Base-by-base conservation (phyloP, 2,888 invertebrate species). In the Caenorhabditis uteleia region DNA sequence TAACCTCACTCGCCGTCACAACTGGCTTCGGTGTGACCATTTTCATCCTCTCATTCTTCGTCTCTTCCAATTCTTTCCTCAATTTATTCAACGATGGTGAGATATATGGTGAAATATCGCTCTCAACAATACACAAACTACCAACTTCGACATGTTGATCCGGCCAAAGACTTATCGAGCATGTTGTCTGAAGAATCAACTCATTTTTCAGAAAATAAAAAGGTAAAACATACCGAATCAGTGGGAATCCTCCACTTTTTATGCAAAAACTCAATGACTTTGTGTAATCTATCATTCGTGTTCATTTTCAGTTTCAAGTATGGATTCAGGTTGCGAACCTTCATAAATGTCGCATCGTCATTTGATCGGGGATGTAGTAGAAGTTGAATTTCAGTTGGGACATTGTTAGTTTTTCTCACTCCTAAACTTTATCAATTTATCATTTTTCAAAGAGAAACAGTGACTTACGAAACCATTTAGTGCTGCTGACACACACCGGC, bases 391-490 rank as follows among this genome's bases (percentile, higher is more conserved):
- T 72, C 67, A 8, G 50, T 38, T 0, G 76, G 76, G 16, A 77
- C 51, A 25, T 68, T 74, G 14, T 69, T 64, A 21, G 60, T 58
- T 40, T 68, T 66, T 47, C 71, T 58, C 25, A 55, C 49, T 20
- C 56, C 76, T 76, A 49, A 27, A 18, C 6, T 27, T 29, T 29
- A 7, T 10, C 14, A 7, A 29, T 29, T 29, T 29, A 14, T 29
- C 31, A 10, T 10, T 10, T 29, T 29, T 29, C 8, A 10, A 29
- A 10, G 7, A 43, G 12, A 27, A 25, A 33, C 20, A 29, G 8
- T 14, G 18, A 67, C 68, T 58, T 31, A 74, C 75, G 59, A 46
- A 79, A 79, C 49, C 68, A 78, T 45, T 70, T 71, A 14, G 67
- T 53, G 4, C 78, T 62, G 14, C 74, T 62, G 4, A 71, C 71